A percentile compares a stretch with the other conserved stretches of the same genome.
Conservation (phyloP, 2,113 vertebrate genomes). For the Nettapus auritus region DNA sequence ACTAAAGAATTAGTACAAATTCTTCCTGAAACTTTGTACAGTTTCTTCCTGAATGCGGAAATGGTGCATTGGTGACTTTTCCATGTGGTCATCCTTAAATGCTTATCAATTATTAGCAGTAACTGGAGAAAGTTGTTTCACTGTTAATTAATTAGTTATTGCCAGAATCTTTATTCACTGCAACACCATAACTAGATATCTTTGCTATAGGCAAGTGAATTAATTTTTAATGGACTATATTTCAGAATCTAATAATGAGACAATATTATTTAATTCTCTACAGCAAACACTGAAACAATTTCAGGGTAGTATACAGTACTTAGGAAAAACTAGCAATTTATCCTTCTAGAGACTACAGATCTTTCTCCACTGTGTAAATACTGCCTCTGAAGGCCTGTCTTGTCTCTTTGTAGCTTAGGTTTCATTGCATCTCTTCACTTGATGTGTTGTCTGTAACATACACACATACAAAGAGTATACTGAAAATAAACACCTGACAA, state of each 20-base stretch:
- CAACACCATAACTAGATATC: not conserved
- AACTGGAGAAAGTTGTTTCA: not conserved
- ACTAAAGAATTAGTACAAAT: not conserved
- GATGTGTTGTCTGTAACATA: not conserved
- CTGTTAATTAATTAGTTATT: conserved; percentile 39
- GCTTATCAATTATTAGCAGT: not conserved
- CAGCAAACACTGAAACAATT: not conserved
- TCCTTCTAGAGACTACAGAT: not conserved
- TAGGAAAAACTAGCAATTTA: not conserved
- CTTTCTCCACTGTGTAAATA: not conserved
- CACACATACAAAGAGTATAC: not conserved
- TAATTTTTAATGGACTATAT: conserved; percentile 33
- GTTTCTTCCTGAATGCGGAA: not conserved
- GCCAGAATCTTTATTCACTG: not conserved
- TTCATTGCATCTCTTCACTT: not conserved
- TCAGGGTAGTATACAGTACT: not conserved
- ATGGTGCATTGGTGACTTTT: not conserved
- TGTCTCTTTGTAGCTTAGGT: not conserved
- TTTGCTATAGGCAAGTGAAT: conserved; percentile 4
- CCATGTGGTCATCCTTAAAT: not conserved
- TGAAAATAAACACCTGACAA: not conserved
- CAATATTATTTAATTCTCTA: conserved; percentile 32
- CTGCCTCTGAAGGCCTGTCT: not conserved
- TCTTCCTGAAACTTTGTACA: too few species aligned
- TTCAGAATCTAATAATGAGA: conserved; percentile 29